Evolutionary conservation across 2,113 vertebrate genomes (phyloP), one percentile per base, ranked within the genome.

Genomic region (Triplophysa siluroides): DNA sequence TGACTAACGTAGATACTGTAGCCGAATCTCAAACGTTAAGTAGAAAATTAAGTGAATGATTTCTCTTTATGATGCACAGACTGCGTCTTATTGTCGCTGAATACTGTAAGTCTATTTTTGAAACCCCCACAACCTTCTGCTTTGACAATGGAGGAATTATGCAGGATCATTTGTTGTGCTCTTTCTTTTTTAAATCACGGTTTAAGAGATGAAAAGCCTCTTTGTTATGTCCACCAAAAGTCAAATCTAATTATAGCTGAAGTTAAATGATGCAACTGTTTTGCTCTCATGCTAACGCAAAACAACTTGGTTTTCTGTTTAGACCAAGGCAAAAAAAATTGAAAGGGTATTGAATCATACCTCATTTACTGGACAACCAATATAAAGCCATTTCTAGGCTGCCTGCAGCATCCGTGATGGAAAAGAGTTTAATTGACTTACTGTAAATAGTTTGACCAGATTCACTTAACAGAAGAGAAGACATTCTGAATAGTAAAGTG

Each of bases 391-490:
- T 38, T 68, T 54, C 52, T 33, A 29, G 38, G 6, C 60, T 38
- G 73, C 41, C 69, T 61, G 23, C n/a, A 33, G 74, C 26, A 43
- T 52, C 54, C 24, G 45, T 54, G 3, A 11, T 18, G 81, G 56
- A 38, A 80, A 79, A 63, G 63, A 79, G 26, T 86, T 64, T 88
- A 87, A 90, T 87, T 83, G 80, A 86, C 65, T 88, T 86, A n/a
- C n/a, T n/a, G n/a, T n/a, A 75, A 73, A 65, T 79, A 19, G 67
- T 71, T 81, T 23, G 47, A 58, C 52, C 60, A 43, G 38, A 76
- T 60, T 45, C 13, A 29, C 77, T 60, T 21, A 26, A 8, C 7
- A 21, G n/a, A 58, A 41, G 63, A 60, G 82, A 78, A 69, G 58
- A 23, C 54, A 70, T 21, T 64, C 58, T 24, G 29, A 38, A 29